Base-by-base conservation (phyloP, 92 coral and sea anemone species). In the Virgularia gustaviana region DNA sequence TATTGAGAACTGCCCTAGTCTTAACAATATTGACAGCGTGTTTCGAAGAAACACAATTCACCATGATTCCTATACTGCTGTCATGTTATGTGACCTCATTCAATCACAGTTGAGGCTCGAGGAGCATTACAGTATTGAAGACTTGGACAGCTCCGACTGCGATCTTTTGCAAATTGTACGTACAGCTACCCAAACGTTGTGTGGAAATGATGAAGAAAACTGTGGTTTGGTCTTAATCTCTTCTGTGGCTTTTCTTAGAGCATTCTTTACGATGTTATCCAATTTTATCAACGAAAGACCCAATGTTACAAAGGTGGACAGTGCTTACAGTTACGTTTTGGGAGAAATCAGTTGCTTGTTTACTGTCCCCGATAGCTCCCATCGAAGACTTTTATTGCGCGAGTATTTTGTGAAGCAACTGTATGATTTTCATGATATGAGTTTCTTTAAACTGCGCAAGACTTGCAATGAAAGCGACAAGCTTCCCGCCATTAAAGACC, bases 371-470 rank as follows among this genome's bases (percentile, higher is more conserved):
- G 29, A 32, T 20, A 1, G 54, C 4, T 31, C 64, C 31, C n/a
- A n/a, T n/a, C 58, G 82, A 33, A 71, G 41, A 20, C 33, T 36
- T 15, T 71, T 25, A 25, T 65, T 85, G 52, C 57, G 58, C 1
- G 6, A 67, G 44, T 89, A 71, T 59, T 78, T 89, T 57, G 52
- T 89, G n/a, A 89, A 87, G 72, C 87, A 89, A 34, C 73, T 89
- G 13, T 80, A 60, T 45, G 81, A 85, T 45, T n/a, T n/a, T n/a
- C 36, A 60, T 42, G 30, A n/a, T n/a, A n/a, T 81, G 39, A 51
- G 82, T 25, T 45, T 83, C 70, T 71, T 71, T 70, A 85, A 85
- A 18, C 52, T 89, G 25, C 70, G 66, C 23, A 35, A 35, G 11
- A 29, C 78, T 35, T 72, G 88, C 44, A 73, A 78, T 58, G 49